A percentile compares a stretch with the other conserved stretches of the same genome.
These are phyloP conservation scores for Rousettus madagascariensis DNA, from an alignment of 2,797 vertebrate genomes.

Conservation along the genomic window DNA sequence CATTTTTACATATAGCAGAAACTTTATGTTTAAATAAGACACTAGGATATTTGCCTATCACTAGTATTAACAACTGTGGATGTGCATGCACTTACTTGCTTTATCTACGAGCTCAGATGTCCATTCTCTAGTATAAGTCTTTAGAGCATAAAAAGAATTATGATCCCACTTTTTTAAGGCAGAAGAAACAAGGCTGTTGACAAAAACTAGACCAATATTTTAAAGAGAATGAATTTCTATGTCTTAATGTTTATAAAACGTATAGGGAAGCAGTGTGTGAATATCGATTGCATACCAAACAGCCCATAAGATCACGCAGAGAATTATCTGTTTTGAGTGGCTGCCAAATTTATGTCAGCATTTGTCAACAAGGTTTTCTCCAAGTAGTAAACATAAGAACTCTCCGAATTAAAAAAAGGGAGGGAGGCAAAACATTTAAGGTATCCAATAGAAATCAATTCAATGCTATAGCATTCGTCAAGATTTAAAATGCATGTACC, in stretches of 20 bases:
- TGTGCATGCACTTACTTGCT: not conserved
- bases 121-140: not conserved
- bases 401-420: not conserved
- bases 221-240: not conserved
- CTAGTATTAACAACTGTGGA: not conserved
- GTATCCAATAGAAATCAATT: not conserved
- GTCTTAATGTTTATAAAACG: not conserved
- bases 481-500: not conserved
- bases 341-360: not conserved
- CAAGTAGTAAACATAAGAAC: not conserved
- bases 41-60: not conserved
- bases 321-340: not conserved
- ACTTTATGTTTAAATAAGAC: not conserved
- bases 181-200: not conserved
- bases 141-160: not conserved
- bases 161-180: not conserved
- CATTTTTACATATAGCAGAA: not conserved
- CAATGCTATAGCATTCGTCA: not conserved
- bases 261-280: not conserved
- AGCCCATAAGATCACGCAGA: not conserved
- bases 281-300: not conserved
- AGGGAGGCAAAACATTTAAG: not conserved
- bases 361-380: not conserved
- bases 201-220: constrained; percentile 17
- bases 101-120: not conserved